Base-by-base conservation (phyloP, 2,797 vertebrate species). In the Delichon dasypus region DNA sequence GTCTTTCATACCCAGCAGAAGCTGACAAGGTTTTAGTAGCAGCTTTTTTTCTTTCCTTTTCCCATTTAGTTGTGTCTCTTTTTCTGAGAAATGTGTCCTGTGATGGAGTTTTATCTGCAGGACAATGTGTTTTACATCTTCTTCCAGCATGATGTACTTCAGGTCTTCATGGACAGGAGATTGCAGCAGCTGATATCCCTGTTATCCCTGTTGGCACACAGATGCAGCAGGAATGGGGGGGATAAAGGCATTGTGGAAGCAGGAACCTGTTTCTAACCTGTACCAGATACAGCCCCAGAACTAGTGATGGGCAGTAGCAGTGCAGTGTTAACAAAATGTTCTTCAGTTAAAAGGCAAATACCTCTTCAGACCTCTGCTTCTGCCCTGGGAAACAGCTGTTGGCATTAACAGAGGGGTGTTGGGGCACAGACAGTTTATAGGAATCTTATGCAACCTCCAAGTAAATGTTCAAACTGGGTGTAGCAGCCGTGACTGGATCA, bases 11-110 rank as follows among this genome's bases (percentile, higher is more conserved):
- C 4, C 7, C 16, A 15, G 29, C 58, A 90, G 55, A 77, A 88
- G 29, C 29, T 7, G 14, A 13, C 11, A 9, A 4, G 13, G 3
- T 5, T 83, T 45, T n/a, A n/a, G 8, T 30, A 45, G n/a, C 1
- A 1, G 16, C 17, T 38, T 42, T 74, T 68, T 74, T 29, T 20
- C 7, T 36, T 40, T 4, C 2, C 18, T 27, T 45, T 25, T 34
- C 23, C 16, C 3, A 3, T 83, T 66, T 54, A 54, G 21, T 51
- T 54, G 2, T 10, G 17, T 51, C 9, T 86, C 13, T 71, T 55
- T 3, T 50, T 73, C 7, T 61, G 29, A 57, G 38, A 77, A 38
- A 5, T 8, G 9, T n/a, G 7, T 72, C 29, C 18, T 34, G 0
- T 27, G 2, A 0, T 6, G 34, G 34, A 38, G 11, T 57, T 89